Evolutionary conservation across 2,113 vertebrate species (phyloP), one percentile per base, ranked within the genome.

Genomic region (Equus przewalskii): DNA sequence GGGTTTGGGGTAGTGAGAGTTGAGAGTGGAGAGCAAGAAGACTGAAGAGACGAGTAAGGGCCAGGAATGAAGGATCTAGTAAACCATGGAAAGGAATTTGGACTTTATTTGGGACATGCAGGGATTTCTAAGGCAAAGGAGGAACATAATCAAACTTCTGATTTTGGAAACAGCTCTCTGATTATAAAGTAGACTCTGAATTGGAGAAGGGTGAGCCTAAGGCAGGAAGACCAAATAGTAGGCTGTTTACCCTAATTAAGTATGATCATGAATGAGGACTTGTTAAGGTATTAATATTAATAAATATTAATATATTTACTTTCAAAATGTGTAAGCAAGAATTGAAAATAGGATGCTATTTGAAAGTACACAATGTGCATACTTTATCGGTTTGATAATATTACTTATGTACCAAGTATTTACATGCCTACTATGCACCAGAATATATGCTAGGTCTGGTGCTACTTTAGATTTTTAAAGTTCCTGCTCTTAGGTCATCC

Each of bases 231-330:
- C 12, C 18, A 62, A 81, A 86, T 18, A 44, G 7, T 19, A 60
- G 10, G 5, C n/a, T 94, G 0, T 89, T 94, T 62, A 93, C 11
- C 16, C 7, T 69, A 83, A 67, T 69, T 87, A 89, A 80, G 5
- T 78, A 22, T 92, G 28, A 4, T 30, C 69, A 18, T n/a, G 33
- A 93, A 49, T 87, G 36, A 24, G 83, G 21, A 46, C 22, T 46
- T 82, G 18, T 62, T 67, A 91, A 85, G 26, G 6, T 72, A 21
- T 92, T 90, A 72, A 46, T 88, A 60, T 22, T 81, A 76, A 69
- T 65, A 81, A 91, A 51, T 75, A 56, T 24, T 72, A 46, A 36
- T 30, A 64, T 89, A 91, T 85, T 94, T 95, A 21, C 44, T 94
- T 91, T 84, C 28, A 94, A 94, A 94, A 54, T 76, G 8, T 91